Base-by-base conservation (phyloP, 2,888 invertebrate species). In the Tetragnatha montana region DNA sequence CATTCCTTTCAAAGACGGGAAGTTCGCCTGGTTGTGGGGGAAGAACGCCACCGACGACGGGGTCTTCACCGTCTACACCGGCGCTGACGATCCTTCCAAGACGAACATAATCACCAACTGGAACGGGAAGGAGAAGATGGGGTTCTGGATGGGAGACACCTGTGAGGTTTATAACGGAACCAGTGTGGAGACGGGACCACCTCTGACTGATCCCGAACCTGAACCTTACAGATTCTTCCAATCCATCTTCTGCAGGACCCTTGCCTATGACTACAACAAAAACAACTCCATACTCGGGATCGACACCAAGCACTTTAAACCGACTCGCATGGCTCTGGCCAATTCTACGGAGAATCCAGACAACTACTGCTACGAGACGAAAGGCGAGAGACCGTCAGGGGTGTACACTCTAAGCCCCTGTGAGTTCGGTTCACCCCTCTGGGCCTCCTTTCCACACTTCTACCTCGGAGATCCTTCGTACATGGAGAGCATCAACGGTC, bases 21-120 rank as follows among this genome's bases (percentile, higher is more conserved):
- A 71, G 19, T 91, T 91, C 78, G 49, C 89, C n/a, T 91, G 91
- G 90, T 51, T 91, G 51, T 87, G 76, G 19, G 83, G 80, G n/a
- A 89, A 86, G 21, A 91, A 91, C 49, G 86, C 75, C 2, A 91
- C 91, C 0, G 87, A 91, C 19, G 91, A 91, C 19, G 91, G 91
- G 3, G 12, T 75, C 6, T 91, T 91, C 71, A 91, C 83, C 8
- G 91, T 91, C 12, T 91, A 51, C 47, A 91, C 91, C 12, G 91
- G 91, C 1, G 74, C 89, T 21, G 47, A 50, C 0, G 76, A 89
- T 47, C 83, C 87, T 12, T 69, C 68, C 10, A 83, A 84, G 69
- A n/a, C 91, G 68, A 91, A 91, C 68, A 7, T 83, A 19, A 91
- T 91, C 22, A 69, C 91, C 8, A 83, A 78, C 8, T 90, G 87